Conservation (phyloP, 2,888 invertebrate genomes). For the Podabrus alpinus region DNA sequence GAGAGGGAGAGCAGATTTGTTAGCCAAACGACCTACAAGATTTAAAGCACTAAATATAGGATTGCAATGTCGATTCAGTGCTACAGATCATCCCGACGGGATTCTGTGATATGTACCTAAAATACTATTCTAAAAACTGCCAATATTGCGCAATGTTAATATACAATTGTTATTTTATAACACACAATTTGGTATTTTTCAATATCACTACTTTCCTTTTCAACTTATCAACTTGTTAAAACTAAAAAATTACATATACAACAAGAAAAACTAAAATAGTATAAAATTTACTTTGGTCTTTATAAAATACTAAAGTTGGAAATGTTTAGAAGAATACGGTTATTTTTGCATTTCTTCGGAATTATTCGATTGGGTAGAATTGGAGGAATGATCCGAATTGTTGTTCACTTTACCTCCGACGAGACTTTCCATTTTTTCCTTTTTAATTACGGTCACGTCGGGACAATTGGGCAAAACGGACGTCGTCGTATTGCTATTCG, state of each 20-base stretch:
- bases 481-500: conserved; percentile 36
- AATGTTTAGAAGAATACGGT: conserved; percentile 41
- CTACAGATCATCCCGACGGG: conserved; percentile 46
- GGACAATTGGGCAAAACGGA: conserved; percentile 60
- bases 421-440: conserved; percentile 57
- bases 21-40: conserved; percentile 40
- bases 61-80: conserved; percentile 52
- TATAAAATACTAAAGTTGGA: conserved; percentile 57
- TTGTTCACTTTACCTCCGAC: conserved; percentile 55
- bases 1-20: conserved; percentile 50
- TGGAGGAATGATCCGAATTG: conserved; percentile 56
- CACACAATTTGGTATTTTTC: conserved; percentile 49
- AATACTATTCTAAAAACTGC: conserved; percentile 44
- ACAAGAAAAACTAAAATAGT: conserved; percentile 40
- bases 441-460: conserved; percentile 65
- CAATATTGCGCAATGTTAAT: conserved; percentile 36
- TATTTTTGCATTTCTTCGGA: conserved; percentile 47
- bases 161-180: conserved; percentile 35
- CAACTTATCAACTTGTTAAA: conserved; percentile 26
- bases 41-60: conserved; percentile 54
- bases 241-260: conserved; percentile 37
- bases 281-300: conserved; percentile 57
- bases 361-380: conserved; percentile 37
- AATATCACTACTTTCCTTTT: conserved; percentile 35
- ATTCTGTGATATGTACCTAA: conserved; percentile 54